Evolutionary conservation across 1,140 invertebrate genomes (phyloP).

Genomic region (Sycobia sp.): DNA sequence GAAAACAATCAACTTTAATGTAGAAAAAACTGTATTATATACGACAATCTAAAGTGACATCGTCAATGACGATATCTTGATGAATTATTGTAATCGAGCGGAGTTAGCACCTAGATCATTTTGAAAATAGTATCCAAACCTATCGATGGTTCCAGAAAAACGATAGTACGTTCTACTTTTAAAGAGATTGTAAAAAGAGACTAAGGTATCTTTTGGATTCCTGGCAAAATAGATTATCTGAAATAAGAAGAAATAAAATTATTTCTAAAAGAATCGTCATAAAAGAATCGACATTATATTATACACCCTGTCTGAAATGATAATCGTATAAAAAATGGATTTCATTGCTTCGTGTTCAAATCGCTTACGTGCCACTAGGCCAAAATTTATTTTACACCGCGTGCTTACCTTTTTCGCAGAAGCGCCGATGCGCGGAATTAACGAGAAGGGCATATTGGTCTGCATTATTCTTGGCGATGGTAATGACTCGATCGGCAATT

Average conservation of each 20-base stretch:
- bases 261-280: background rate
- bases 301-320: too few species aligned
- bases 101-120: constrained; percentile 71
- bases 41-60: too few species aligned
- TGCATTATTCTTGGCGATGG: constrained; percentile 69
- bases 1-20: background rate
- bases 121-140: constrained; percentile 78
- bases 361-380: too few species aligned
- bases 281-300: too few species aligned
- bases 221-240: constrained; percentile 78
- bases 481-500: too few species aligned
- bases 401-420: constrained; percentile 52
- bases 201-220: constrained; percentile 82
- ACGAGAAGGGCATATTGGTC: constrained; percentile 72
- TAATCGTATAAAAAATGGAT: too few species aligned
- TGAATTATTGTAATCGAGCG: background rate
- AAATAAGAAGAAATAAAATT: background rate
- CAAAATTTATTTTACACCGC: background rate
- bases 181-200: constrained; percentile 82
- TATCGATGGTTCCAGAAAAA: constrained; percentile 73
- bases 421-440: constrained; percentile 72
- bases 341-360: too few species aligned
- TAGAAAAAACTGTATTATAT: too few species aligned
- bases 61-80: background rate
- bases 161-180: constrained; percentile 72